Evolutionary conservation across 2,113 vertebrate genomes (phyloP).

Genomic region (Guaruba guarouba): DNA sequence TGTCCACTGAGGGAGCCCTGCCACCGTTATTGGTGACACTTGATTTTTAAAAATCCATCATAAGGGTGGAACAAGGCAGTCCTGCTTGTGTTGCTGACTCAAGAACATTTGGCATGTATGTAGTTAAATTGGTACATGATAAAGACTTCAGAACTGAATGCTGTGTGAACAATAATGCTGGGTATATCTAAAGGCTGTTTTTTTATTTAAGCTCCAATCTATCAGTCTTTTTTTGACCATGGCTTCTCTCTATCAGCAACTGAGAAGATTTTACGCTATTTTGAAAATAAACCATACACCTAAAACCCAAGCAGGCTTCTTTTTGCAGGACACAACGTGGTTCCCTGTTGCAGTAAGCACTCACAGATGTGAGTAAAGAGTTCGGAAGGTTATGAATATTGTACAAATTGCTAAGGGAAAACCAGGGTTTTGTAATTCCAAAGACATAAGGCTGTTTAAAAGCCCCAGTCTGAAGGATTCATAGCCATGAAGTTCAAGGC

Average conservation of each 20-base stretch:
- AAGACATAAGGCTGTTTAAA: background rate
- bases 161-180: background rate
- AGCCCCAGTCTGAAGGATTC: background rate
- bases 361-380: background rate
- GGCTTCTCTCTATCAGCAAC: background rate
- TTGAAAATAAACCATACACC: background rate
- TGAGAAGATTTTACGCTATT: background rate
- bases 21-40: slow-evolving; percentile 15
- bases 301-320: background rate
- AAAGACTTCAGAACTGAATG: background rate
- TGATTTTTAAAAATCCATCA: background rate
- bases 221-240: background rate
- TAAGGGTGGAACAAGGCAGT: background rate
- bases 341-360: background rate
- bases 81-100: slow-evolving; percentile 2
- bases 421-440: background rate
- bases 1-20: background rate
- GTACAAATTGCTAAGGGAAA: background rate
- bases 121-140: slow-evolving; percentile 24
- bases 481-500: background rate
- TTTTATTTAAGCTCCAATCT: background rate
- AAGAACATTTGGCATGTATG: slow-evolving; percentile 18
- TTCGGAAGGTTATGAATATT: background rate
- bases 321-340: background rate
- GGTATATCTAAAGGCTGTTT: background rate